These are phyloP conservation scores for Sebastes hubbsi DNA, from an alignment of 2,797 vertebrate genomes.

Conservation along the genomic window DNA sequence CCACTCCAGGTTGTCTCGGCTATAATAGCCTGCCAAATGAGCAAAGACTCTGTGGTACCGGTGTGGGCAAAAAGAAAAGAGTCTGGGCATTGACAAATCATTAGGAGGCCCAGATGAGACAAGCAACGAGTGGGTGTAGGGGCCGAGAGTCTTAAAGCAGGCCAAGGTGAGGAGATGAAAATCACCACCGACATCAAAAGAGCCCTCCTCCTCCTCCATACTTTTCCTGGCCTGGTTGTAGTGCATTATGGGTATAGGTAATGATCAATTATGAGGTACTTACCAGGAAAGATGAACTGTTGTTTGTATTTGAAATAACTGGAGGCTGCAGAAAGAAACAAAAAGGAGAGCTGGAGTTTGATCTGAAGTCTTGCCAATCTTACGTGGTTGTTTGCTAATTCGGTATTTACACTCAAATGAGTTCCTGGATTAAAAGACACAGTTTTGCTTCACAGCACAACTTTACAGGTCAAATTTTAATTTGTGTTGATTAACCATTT, in stretches of 20 bases:
- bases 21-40: constrained; percentile 56
- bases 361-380: constrained; percentile 1
- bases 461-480: background rate
- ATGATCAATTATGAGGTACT: constrained; percentile 63
- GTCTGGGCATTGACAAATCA: constrained; percentile 54
- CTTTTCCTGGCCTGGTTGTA: constrained; percentile 25
- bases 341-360: constrained; percentile 34
- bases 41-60: constrained; percentile 25
- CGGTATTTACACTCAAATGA: background rate
- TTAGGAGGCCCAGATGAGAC: constrained; percentile 59
- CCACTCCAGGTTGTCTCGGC: constrained; percentile 40
- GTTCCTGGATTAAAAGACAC: background rate
- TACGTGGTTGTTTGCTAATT: background rate
- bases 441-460: background rate
- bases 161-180: constrained; percentile 47
- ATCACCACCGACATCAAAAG: constrained; percentile 71
- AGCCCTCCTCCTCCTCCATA: constrained; percentile 31
- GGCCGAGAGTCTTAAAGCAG: constrained; percentile 44
- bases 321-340: constrained; percentile 85
- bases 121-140: constrained; percentile 49
- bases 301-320: constrained; percentile 99
- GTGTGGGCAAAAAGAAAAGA: constrained; percentile 40
- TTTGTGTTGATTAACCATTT: background rate
- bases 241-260: constrained; percentile 65
- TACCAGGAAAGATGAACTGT: constrained; percentile 99